Evolutionary conservation across 1,140 invertebrate species (phyloP).

Genomic region (Diploscapter pachys): DNA sequence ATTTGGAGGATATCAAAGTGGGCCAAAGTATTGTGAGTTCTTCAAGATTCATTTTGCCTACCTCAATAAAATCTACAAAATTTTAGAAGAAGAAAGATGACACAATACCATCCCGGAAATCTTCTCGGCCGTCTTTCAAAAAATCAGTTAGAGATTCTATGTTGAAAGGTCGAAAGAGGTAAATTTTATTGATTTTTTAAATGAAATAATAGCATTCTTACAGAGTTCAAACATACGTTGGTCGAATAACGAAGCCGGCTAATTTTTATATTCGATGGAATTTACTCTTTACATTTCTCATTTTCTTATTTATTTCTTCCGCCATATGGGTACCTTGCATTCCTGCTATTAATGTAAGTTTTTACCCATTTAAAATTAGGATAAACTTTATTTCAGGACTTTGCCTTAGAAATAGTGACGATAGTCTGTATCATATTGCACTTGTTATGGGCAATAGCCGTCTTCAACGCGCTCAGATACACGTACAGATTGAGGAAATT

Average conservation of each 20-base stretch:
- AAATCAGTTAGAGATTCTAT: too few species aligned
- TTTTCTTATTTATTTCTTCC: slow-evolving; percentile 39
- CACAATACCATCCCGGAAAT: too few species aligned
- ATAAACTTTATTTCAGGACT: slow-evolving; percentile 17
- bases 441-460: slow-evolving; percentile 33
- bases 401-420: slow-evolving; percentile 35
- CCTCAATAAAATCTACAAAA: too few species aligned
- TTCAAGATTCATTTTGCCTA: too few species aligned
- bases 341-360: slow-evolving; percentile 31
- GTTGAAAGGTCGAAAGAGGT: too few species aligned
- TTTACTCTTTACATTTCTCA: slow-evolving; percentile 41
- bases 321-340: slow-evolving; percentile 43
- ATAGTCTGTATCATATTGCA: slow-evolving; percentile 31
- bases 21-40: too few species aligned
- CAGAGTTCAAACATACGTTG: too few species aligned
- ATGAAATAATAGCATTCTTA: too few species aligned
- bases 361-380: background rate
- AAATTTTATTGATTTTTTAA: too few species aligned
- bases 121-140: too few species aligned
- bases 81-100: too few species aligned
- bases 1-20: too few species aligned
- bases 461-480: slow-evolving; percentile 34
- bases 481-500: slow-evolving; percentile 30
- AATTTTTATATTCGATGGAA: slow-evolving; percentile 43
- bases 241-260: slow-evolving; percentile 38